Base-by-base conservation (phyloP, 53 echinoderm and acorn worm genomes). In the Hippasteria phrygiana region DNA sequence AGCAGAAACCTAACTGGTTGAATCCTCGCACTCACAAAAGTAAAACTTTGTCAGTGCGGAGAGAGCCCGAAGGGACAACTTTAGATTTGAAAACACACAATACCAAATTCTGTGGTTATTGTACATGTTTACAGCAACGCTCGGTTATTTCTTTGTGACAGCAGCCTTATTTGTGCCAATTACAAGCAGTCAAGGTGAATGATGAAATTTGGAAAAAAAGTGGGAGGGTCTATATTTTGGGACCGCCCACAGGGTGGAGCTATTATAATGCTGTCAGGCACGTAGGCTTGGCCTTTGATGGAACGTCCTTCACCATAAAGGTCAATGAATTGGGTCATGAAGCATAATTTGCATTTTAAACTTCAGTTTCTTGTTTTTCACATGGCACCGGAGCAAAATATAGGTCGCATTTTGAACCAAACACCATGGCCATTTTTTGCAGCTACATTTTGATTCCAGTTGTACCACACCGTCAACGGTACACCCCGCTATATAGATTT, bases 241-340 rank as follows among this genome's bases (percentile, higher is more conserved):
- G 78, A 56, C 78, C 17, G 62, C 78, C 55, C 78, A 78, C 59
- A 20, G 28, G 76, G 76, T 17, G 76, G 54, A 53, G 76, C 51
- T 54, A 59, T n/a, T n/a, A n/a, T n/a, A n/a, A n/a, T n/a, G n/a
- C n/a, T n/a, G 59, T 18, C 59, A 59, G 2, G 2, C 59, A 59
- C 7, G n/a, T n/a, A 18, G 59, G 59, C 17, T 14, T 59, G 59
- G 59, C 59, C 59, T 59, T 2, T 22, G 59, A 59, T 9, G 1
- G 4, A 59, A 59, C 26, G 7, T 24, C n/a, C n/a, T n/a, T n/a
- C n/a, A n/a, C 7, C 26, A 24, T 59, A n/a, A 59, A 54, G 54
- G 3, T n/a, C n/a, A n/a, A n/a, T n/a, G n/a, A n/a, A n/a, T n/a
- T n/a, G n/a, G n/a, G n/a, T n/a, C n/a, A n/a, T n/a, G n/a, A n/a